phyloP scores from a whole-genome alignment of 2,797 vertebrate species.

The Diplodus puntazzo region DNA sequence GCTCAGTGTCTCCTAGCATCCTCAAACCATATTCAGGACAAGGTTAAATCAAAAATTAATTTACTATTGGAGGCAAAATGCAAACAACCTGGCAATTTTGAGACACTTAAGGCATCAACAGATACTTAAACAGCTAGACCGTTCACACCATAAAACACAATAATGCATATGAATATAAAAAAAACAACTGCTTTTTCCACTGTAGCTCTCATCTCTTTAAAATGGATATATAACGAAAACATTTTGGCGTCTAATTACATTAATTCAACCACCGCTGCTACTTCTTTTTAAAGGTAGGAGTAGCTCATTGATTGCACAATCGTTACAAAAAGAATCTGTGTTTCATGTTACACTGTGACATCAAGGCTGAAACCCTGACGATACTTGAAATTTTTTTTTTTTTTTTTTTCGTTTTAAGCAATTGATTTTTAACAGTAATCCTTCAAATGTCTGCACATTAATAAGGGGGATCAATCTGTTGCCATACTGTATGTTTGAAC shows the following conservation, averaged over 20 bases:
- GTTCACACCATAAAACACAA: neutral
- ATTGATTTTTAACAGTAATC: constrained; percentile 64
- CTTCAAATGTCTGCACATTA: constrained; percentile 58
- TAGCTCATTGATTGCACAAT: constrained; percentile 12
- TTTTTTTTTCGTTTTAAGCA: constrained; percentile 8
- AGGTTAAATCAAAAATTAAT: neutral
- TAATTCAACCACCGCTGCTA: neutral
- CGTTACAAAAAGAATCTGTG: neutral
- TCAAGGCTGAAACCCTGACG: no score
- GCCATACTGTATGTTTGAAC: constrained; percentile 46
- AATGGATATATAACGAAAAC: neutral
- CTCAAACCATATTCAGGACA: neutral
- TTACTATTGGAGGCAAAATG: neutral
- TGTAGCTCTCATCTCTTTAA: neutral
- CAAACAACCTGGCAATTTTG: neutral
- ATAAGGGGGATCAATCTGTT: constrained; percentile 58
- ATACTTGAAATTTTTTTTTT: no score
- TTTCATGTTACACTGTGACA: no score
- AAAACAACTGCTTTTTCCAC: neutral
- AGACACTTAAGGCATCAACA: neutral
- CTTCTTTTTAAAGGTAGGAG: neutral
- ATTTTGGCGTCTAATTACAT: neutral
- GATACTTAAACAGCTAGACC: neutral
- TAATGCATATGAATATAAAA: neutral
- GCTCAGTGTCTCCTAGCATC: neutral